These are phyloP conservation scores for Patagioenas fasciata DNA, from an alignment of 2,113 vertebrate genomes.

Conservation along the genomic window DNA sequence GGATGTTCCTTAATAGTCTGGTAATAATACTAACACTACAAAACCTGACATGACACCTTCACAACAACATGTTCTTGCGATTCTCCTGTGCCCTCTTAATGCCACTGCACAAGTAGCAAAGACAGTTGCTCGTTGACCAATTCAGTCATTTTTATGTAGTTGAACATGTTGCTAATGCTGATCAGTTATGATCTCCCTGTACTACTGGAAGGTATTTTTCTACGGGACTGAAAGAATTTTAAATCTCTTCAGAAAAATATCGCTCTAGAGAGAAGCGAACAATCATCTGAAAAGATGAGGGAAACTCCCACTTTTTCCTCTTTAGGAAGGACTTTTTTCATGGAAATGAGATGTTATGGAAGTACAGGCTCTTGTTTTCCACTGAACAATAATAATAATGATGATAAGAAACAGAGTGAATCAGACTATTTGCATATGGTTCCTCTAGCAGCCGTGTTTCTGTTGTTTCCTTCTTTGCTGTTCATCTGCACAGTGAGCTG, in stretches of 20 bases:
- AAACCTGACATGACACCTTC: neutral
- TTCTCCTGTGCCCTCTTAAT: neutral
- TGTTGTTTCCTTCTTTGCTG: neutral
- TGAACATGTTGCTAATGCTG: neutral
- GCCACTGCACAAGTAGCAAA: neutral
- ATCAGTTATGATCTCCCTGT: neutral
- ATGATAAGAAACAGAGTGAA: neutral
- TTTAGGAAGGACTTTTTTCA: neutral
- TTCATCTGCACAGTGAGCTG: neutral
- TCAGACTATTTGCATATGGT: neutral
- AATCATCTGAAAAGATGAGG: neutral
- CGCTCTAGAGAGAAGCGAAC: neutral
- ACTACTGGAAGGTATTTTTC: neutral
- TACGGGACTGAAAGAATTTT: neutral
- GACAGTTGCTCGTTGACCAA: neutral
- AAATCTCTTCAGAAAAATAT: neutral
- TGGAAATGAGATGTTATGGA: neutral
- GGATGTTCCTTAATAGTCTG: neutral
- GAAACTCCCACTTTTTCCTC: neutral
- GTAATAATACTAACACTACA: neutral
- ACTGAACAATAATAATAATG: neutral
- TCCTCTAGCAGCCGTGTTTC: neutral
- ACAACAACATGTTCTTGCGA: rapidly evolving
- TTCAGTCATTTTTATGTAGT: neutral
- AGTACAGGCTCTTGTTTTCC: neutral